These are phyloP conservation scores for Callaeas wilsoni DNA, from an alignment of 2,113 vertebrate species.

Conservation along the genomic window DNA sequence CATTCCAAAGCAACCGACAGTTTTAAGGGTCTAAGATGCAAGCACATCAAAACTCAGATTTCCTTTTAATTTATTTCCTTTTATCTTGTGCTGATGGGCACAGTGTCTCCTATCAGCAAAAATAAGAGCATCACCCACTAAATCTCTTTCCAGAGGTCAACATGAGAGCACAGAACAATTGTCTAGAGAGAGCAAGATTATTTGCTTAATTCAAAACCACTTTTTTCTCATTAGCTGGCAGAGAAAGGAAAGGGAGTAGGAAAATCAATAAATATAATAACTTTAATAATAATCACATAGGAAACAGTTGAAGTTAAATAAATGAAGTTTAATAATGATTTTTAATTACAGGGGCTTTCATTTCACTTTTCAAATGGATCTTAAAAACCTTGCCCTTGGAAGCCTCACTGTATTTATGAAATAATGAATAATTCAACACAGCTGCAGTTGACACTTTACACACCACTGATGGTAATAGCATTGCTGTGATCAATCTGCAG, in stretches of 20 bases:
- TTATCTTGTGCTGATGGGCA: not conserved
- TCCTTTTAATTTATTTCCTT: constrained; percentile 34
- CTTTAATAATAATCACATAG: constrained; percentile 40
- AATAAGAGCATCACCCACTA: constrained; percentile 31
- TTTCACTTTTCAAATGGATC: constrained; percentile 47
- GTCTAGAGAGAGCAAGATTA: constrained; percentile 17
- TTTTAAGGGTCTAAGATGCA: constrained; percentile 21
- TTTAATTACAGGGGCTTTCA: constrained; percentile 53
- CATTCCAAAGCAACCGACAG: constrained; percentile 32
- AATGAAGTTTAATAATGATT: constrained; percentile 55
- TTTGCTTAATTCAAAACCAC: constrained; percentile 27
- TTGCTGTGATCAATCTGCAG: constrained; percentile 45
- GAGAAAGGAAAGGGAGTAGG: not conserved
- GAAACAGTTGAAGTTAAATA: constrained; percentile 49
- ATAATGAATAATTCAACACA: constrained; percentile 66
- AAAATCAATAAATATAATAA: constrained; percentile 48
- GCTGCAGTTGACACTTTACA: constrained; percentile 55
- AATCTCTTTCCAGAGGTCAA: constrained; percentile 35
- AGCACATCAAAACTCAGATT: constrained; percentile 23
- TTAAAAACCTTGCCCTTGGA: constrained; percentile 41
- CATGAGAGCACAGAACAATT: not conserved
- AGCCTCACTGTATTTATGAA: constrained; percentile 45
- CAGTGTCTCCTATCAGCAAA: constrained; percentile 5
- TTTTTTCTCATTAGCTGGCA: constrained; percentile 42
- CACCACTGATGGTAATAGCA: constrained; percentile 35